These are phyloP conservation scores for Okamejei kenojei DNA, from an alignment of 2,797 vertebrate genomes.

Conservation along the genomic window DNA sequence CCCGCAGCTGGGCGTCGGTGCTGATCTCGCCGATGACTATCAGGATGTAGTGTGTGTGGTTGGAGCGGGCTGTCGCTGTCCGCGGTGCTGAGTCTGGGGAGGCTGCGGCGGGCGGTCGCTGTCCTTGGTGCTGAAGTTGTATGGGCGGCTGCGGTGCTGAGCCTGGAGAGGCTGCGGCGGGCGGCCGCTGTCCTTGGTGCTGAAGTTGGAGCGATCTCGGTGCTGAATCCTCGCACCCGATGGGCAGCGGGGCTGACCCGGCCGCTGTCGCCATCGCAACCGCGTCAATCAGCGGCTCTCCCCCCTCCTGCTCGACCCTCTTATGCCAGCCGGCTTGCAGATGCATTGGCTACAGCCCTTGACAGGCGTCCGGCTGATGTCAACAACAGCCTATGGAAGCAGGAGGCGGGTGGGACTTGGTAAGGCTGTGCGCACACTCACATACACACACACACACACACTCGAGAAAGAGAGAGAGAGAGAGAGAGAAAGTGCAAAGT, in stretches of 20 bases:
- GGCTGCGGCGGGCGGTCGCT: too few relatives aligned
- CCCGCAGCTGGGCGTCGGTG: conserved; percentile 65
- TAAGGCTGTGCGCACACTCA: background rate
- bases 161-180: too few relatives aligned
- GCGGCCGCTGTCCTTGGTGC: conserved; percentile 42
- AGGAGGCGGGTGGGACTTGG: background rate
- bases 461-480: too few relatives aligned
- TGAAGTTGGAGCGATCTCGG: conserved; percentile 44
- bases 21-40: conserved; percentile 74
- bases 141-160: too few relatives aligned
- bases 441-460: background rate
- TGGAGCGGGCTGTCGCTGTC: conserved; percentile 18
- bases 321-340: conserved; percentile 49
- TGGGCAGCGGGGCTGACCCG: conserved; percentile 50
- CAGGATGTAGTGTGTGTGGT: conserved; percentile 65
- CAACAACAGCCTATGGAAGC: conserved; percentile 44
- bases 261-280: conserved; percentile 78
- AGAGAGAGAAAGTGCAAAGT: background rate
- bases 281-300: background rate
- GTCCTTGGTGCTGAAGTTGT: too few relatives aligned
- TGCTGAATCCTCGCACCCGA: conserved; percentile 42
- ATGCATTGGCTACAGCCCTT: conserved; percentile 58
- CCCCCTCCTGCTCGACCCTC: conserved; percentile 44
- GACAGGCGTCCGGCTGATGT: conserved; percentile 55
- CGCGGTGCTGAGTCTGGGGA: too few relatives aligned